Evolutionary conservation across 2,113 vertebrate species (phyloP).

Genomic region (Tyto alba): DNA sequence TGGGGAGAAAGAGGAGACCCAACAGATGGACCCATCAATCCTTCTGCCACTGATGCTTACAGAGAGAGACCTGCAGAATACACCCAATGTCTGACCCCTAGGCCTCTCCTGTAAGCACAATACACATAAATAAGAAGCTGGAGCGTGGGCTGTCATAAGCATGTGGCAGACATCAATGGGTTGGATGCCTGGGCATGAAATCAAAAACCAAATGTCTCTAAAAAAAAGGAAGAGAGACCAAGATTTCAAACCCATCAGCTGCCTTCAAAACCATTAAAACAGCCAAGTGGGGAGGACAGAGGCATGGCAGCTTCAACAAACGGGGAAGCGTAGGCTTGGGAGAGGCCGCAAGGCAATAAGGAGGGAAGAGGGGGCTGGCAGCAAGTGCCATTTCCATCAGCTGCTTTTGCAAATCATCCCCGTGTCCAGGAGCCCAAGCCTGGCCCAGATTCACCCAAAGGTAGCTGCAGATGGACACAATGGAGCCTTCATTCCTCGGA

Average conservation of each 20-base stretch:
- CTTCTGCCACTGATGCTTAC: neutral
- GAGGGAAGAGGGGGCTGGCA: neutral
- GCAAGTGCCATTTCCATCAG: neutral
- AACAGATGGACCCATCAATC: neutral
- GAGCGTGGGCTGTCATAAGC: neutral
- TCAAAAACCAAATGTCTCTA: neutral
- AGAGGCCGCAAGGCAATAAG: neutral
- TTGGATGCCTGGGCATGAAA: neutral
- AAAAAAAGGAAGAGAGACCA: neutral
- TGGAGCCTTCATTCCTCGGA: neutral
- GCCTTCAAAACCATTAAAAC: neutral
- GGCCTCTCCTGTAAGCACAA: neutral
- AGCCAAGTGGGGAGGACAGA: neutral
- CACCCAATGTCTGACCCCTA: accelerated
- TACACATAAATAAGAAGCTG: neutral
- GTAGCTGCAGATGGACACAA: neutral
- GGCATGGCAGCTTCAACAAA: neutral
- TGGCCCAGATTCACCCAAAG: neutral
- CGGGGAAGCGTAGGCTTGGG: accelerated
- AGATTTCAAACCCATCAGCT: neutral
- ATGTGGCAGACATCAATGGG: neutral
- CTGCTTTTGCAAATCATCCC: neutral
- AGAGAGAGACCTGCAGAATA: neutral
- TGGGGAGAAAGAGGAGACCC: neutral
- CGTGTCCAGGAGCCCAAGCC: neutral